phyloP scores from a whole-genome alignment of 2,113 vertebrate genomes.

The Atractosteus spatula region DNA sequence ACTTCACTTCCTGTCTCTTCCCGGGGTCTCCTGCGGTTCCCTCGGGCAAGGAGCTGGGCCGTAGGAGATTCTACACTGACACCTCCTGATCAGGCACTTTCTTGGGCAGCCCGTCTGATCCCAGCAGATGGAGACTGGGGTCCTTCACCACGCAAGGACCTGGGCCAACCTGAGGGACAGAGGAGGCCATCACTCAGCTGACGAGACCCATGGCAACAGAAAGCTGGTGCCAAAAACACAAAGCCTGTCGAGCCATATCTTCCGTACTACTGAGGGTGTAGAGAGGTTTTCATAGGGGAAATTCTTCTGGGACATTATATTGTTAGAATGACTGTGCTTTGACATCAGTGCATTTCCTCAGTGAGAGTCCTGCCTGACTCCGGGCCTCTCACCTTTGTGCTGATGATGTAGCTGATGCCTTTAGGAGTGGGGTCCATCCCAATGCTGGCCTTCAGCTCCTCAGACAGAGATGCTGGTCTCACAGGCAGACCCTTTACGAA shows the following conservation, averaged over 20 bases:
- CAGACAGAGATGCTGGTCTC: slow-evolving; percentile 38
- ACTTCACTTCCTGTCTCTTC: too few relatives aligned
- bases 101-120: slow-evolving; percentile 59
- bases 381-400: slow-evolving; percentile 69
- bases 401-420: slow-evolving; percentile 78
- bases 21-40: too few relatives aligned
- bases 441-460: slow-evolving; percentile 61
- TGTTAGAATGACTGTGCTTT: too few relatives aligned
- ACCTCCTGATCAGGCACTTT: slow-evolving; percentile 34
- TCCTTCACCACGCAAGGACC: slow-evolving; percentile 65
- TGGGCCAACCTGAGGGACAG: slow-evolving; percentile 61
- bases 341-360: too few relatives aligned
- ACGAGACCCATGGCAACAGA: too few relatives aligned
- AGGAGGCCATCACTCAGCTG: neutral
- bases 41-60: neutral
- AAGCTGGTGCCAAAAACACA: neutral
- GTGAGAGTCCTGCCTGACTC: too few relatives aligned
- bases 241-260: neutral
- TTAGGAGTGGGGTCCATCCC: slow-evolving; percentile 62
- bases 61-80: neutral
- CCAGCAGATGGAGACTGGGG: slow-evolving; percentile 62
- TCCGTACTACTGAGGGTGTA: too few relatives aligned
- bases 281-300: too few relatives aligned
- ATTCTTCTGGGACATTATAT: too few relatives aligned
- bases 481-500: slow-evolving; percentile 79